phyloP scores from a whole-genome alignment of 2,113 vertebrate species.

The Scolopax mira region DNA sequence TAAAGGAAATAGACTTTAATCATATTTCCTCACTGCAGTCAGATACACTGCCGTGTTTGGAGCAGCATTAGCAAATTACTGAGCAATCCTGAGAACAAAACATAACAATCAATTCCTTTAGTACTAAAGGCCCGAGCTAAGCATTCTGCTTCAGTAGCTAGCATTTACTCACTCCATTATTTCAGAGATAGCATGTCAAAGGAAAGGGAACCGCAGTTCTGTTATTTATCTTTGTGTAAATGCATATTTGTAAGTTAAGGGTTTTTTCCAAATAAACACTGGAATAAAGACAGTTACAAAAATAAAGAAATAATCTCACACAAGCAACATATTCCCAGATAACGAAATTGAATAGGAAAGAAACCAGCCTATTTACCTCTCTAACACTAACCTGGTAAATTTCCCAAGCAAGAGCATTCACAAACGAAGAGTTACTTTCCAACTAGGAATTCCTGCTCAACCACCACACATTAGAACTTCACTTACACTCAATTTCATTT shows the following conservation, averaged over 20 bases:
- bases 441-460: neutral
- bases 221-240: constrained; percentile 13
- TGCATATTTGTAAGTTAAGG: neutral
- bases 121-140: constrained; percentile 29
- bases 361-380: neutral
- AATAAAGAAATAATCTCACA: neutral
- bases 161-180: constrained; percentile 34
- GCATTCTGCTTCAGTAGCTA: neutral
- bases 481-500: neutral
- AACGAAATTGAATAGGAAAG: neutral
- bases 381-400: no score
- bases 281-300: neutral
- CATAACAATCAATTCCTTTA: constrained; percentile 17
- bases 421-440: neutral
- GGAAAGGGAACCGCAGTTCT: neutral
- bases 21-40: neutral
- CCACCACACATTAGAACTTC: neutral
- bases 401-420: neutral
- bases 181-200: neutral
- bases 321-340: neutral
- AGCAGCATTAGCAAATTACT: constrained; percentile 27
- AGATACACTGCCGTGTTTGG: neutral
- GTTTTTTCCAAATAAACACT: neutral
- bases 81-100: constrained; percentile 22
- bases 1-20: neutral